A percentile compares a stretch with the other conserved stretches of the same genome.
phyloP scores from a whole-genome alignment of 2,113 vertebrate species.

The Dinomys branickii region DNA sequence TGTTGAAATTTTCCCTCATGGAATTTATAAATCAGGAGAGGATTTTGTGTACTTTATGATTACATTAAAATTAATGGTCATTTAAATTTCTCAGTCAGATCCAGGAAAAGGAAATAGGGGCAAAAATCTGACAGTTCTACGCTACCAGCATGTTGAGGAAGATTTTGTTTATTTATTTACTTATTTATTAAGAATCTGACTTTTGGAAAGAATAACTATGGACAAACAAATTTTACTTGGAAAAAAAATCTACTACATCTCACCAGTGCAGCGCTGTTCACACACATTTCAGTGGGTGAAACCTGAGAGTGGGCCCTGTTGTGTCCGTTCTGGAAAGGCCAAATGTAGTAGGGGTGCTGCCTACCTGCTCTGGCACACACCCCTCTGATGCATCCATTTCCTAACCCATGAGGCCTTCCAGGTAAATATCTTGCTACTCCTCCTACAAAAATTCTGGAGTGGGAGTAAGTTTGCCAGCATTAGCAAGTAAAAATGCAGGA shows the following conservation, averaged over 20 bases:
- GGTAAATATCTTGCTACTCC: background rate
- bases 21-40: constrained; percentile 33
- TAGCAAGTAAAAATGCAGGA: constrained; percentile 25
- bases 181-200: background rate
- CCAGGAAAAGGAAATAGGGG: background rate
- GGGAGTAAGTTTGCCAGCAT: background rate
- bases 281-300: background rate
- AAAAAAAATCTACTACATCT: background rate
- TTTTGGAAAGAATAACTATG: background rate
- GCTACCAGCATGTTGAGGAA: background rate
- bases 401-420: background rate
- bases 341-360: background rate
- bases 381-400: background rate
- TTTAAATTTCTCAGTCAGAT: constrained; percentile 42
- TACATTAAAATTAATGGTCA: constrained; percentile 20
- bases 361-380: background rate
- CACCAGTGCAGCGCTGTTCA: background rate
- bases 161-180: background rate
- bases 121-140: background rate
- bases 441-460: background rate
- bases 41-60: constrained; percentile 28
- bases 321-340: background rate
- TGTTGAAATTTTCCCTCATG: background rate
- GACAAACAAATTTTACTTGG: constrained; percentile 8
- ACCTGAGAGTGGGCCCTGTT: no score